Base-by-base conservation (phyloP, 2,888 invertebrate genomes). In the Clusia tigrina region DNA sequence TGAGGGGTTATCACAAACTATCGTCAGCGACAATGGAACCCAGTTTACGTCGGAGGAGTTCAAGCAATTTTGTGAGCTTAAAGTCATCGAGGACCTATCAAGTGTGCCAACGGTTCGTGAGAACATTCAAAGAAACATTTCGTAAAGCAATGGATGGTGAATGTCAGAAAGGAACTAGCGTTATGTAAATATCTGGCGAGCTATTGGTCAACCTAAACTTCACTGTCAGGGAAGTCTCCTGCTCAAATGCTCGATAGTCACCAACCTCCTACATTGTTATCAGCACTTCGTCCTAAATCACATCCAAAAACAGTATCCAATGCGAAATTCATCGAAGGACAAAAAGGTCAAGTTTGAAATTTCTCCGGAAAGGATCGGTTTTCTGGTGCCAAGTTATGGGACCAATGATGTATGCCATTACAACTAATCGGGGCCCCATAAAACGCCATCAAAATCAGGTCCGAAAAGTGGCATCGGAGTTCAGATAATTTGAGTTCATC, bases 1-100 rank as follows among this genome's bases (percentile, higher is more conserved):
- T 10, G 69, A 70, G 58, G 71, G 69, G 9, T 55, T 69, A 18
- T 66, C 74, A 9, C 63, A 60, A 38, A 53, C 63, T 17, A 51
- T 72, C 1, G 70, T 70, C 9, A 68, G 68, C 1, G 71, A 75
- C 61, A 74, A 71, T 54, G 70, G 69, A 10, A 54, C 68, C 37
- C 69, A 68, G 20, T 69, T 74, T 53, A 58, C 37, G 6, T 69
- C 72, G 17, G 52, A 51, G n/a, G 55, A 68, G 56, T 69, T 74
- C 54, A 54, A 69, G 65, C 6, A 55, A 5, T 71, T 74, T 62
- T 69, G 69, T 24, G 51, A 6, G 2, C 48, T 38, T 23, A 66
- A 67, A 26, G 69, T 68, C 15, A 70, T 74, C 5, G 64, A 68
- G 48, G 70, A 73, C 53, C 5, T 68, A 5, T 66, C 66, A 38